phyloP scores from a whole-genome alignment of 2,888 invertebrate species.

The Synergus itoensis region DNA sequence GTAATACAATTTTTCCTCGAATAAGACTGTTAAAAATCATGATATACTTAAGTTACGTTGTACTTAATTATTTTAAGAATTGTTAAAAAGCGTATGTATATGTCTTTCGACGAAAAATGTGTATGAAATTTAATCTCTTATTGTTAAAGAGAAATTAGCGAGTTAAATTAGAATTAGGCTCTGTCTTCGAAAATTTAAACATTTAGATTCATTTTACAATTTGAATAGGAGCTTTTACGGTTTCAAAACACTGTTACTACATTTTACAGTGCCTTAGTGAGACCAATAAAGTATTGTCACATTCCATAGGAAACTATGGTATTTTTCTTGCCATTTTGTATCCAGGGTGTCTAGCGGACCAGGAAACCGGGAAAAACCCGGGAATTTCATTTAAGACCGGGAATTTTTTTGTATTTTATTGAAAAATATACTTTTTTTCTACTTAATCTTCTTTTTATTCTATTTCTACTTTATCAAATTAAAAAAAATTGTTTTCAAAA shows the following conservation, averaged over 20 bases:
- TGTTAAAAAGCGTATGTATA: neutral
- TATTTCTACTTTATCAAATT: too few species aligned
- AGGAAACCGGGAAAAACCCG: too few species aligned
- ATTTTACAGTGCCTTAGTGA: constrained; percentile 17
- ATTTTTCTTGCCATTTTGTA: neutral
- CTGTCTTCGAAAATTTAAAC: neutral
- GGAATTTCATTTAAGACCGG: too few species aligned
- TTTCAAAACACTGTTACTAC: neutral
- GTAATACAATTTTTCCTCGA: neutral
- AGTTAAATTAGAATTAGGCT: neutral
- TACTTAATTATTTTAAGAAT: constrained; percentile 24
- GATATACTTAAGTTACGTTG: constrained; percentile 7
- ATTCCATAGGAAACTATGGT: constrained; percentile 6
- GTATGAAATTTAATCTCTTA: neutral
- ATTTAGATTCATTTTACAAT: neutral
- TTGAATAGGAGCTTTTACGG: neutral
- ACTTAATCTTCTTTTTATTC: too few species aligned
- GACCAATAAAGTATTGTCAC: neutral
- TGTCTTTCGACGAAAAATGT: neutral
- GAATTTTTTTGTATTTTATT: too few species aligned
- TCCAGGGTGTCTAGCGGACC: too few species aligned
- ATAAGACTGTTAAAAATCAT: constrained; percentile 16
- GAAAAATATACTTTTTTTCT: too few species aligned
- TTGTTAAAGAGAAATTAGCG: neutral
- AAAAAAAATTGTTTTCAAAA: too few species aligned